Evolutionary conservation across 2,113 vertebrate genomes (phyloP), one percentile per base, ranked within the genome.

Genomic region (Urocynchramus pylzowi): DNA sequence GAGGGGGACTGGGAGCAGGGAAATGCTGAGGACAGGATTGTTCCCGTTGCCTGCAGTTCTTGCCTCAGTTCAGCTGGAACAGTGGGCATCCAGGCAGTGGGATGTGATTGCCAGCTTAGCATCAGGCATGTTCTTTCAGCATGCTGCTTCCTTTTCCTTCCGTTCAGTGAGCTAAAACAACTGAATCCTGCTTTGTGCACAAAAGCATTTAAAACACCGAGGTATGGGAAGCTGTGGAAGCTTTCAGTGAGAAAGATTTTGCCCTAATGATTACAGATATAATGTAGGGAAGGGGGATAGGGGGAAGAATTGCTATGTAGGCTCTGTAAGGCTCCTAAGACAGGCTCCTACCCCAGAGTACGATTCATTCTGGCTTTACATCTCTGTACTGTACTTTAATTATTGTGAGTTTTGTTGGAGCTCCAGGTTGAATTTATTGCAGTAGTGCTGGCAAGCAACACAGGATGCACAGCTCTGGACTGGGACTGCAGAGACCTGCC

Each of bases 21-120:
- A 82, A 85, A 49, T 79, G 84, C 81, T 56, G 93, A 89, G 86
- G 50, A 60, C 1, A 0, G 80, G 52, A 76, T 95, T 96, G 80
- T 92, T 94, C 28, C 84, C 10, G 1, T 14, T 60, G 26, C 64
- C 18, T 77, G 87, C 74, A 11, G 63, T 52, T 88, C 68, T 47
- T 94, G 49, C 85, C 81, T 95, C 63, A 45, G 52, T 90, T 95
- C 79, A 94, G 87, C 92, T 92, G 90, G 78, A 96, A 73, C 91
- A 87, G 93, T 77, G 78, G 91, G 95, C 82, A 93, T 85, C 96
- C 87, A 95, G 71, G 80, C 91, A 75, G 90, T 97, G 95, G 83
- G 95, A 76, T 95, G 87, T 80, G 92, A 96, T 96, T 94, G 85
- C 94, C 73, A 73, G 80, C 68, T 94, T 83, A 84, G 81, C 11